A percentile compares a stretch with the other conserved stretches of the same genome.
Evolutionary conservation across 2,888 invertebrate species (phyloP).

Genomic region (Apotomis turbidana): DNA sequence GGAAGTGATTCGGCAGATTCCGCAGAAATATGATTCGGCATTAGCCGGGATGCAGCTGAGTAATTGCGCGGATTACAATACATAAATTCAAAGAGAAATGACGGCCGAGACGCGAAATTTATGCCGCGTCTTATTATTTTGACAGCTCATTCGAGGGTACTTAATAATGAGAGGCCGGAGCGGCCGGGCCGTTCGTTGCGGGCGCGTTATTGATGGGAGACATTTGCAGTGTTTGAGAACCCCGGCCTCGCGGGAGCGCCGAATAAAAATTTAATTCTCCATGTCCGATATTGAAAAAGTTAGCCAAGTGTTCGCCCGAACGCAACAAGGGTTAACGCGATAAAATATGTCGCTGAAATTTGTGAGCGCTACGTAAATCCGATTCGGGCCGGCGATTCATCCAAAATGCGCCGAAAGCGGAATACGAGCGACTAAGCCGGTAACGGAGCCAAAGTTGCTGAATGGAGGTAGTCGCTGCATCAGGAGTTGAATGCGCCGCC

Average conservation of each 20-base stretch:
- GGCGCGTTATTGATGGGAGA: slow-evolving; percentile 52
- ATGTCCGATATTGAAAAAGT: slow-evolving; percentile 40
- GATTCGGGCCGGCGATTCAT: slow-evolving; percentile 3
- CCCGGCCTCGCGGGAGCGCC: slow-evolving; percentile 5
- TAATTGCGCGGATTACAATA: slow-evolving; percentile 74
- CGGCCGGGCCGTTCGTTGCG: slow-evolving; percentile 42
- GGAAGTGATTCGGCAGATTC: slow-evolving; percentile 48
- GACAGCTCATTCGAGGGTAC: slow-evolving; percentile 67
- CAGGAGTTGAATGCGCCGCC: slow-evolving; percentile 8
- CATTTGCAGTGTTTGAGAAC: slow-evolving; percentile 48
- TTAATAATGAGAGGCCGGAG: slow-evolving; percentile 51
- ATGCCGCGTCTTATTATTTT: slow-evolving; percentile 74
- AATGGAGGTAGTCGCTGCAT: slow-evolving; percentile 3
- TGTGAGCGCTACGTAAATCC: slow-evolving; percentile 16
- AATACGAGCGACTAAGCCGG: slow-evolving; percentile 13
- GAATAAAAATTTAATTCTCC: slow-evolving; percentile 34
- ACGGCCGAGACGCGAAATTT: slow-evolving; percentile 63
- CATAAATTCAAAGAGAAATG: slow-evolving; percentile 60
- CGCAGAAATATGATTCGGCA: slow-evolving; percentile 60
- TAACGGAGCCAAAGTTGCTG: slow-evolving; percentile 21
- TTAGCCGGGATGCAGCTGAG: slow-evolving; percentile 55
- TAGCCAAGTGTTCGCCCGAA: slow-evolving; percentile 9
- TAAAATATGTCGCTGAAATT: slow-evolving; percentile 27
- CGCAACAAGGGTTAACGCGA: slow-evolving; percentile 27
- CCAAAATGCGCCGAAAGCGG: not conserved